Percentiles rank a stretch among this genome's conserved stretches.
Evolutionary conservation across 2,113 vertebrate genomes (phyloP).

Genomic region (Phaethornis superciliosus): DNA sequence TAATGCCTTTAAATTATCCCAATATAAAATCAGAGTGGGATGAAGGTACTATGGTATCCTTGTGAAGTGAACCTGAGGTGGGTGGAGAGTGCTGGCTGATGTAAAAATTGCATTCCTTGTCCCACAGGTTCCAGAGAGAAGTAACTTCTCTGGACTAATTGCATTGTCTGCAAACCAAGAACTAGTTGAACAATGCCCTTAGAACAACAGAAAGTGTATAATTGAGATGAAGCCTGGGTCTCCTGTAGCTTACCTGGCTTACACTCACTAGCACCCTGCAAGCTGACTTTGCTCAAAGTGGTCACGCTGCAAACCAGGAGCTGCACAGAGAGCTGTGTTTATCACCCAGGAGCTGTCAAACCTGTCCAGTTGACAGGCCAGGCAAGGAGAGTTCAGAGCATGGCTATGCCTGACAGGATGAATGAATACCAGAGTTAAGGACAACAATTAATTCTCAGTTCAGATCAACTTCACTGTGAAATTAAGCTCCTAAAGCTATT

Average conservation of each 20-base stretch:
- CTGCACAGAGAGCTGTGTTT: background rate
- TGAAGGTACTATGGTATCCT: background rate
- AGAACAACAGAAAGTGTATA: background rate
- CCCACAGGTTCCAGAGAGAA: background rate
- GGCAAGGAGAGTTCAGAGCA: background rate
- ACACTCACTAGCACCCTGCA: background rate
- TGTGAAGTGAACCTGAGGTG: background rate
- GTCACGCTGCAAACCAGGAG: background rate
- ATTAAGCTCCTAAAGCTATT: background rate
- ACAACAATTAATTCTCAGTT: background rate
- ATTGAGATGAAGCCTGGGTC: background rate
- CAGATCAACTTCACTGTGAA: background rate
- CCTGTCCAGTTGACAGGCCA: background rate
- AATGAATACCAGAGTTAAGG: background rate
- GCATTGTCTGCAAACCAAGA: background rate
- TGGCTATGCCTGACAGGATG: background rate
- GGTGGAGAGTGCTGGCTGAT: background rate
- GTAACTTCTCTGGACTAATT: background rate
- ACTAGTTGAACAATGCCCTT: background rate
- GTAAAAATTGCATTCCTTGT: background rate
- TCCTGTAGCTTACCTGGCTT: background rate
- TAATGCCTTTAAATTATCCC: background rate
- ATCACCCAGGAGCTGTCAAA: background rate
- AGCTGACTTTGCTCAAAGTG: background rate
- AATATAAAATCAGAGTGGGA: conserved; percentile 22